Base-by-base conservation (phyloP, 2,797 vertebrate species). In the Ispidina picta region DNA sequence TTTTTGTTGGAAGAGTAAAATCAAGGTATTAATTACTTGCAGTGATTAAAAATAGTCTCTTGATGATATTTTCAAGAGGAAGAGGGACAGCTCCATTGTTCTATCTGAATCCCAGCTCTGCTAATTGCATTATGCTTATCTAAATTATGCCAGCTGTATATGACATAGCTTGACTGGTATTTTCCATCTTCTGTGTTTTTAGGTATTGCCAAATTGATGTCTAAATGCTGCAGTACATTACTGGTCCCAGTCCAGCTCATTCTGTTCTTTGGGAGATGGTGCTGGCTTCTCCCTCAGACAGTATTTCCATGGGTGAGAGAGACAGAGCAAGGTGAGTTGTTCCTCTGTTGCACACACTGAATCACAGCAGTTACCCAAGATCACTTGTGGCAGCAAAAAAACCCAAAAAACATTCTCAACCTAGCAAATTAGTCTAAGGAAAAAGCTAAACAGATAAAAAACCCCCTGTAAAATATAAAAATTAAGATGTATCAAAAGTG, bases 41-140 rank as follows among this genome's bases (percentile, higher is more conserved):
- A 12, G 35, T 60, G 70, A 73, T 81, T 93, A 86, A 89, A 85
- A 92, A 83, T 49, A 80, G 9, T 39, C 17, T 63, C n/a, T 46
- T 69, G 22, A 49, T 80, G 41, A 58, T 82, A 73, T 76, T 94
- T 89, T 62, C n/a, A 73, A 73, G 63, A 83, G 55, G 62, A 93
- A 87, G 55, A 90, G 8, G 29, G 18, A 44, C 52, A 87, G 15
- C 4, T 72, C 55, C 22, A 73, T 90, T 92, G 82, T 90, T 93
- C 69, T 66, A 12, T 37, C 18, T 28, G 39, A 85, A 88, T 93
- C 87, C 59, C 63, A 88, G 44, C 35, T 83, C 73, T 72, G 20
- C 52, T 93, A 73, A 87, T 86, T 92, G 31, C n/a, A 35, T 74
- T 74, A 23, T 43, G 56, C 55, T 94, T 89, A 83, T 87, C 49